Evolutionary conservation across 2,888 invertebrate genomes (phyloP), one percentile per base, ranked within the genome.

Genomic region (Vandiemenella viatica): DNA sequence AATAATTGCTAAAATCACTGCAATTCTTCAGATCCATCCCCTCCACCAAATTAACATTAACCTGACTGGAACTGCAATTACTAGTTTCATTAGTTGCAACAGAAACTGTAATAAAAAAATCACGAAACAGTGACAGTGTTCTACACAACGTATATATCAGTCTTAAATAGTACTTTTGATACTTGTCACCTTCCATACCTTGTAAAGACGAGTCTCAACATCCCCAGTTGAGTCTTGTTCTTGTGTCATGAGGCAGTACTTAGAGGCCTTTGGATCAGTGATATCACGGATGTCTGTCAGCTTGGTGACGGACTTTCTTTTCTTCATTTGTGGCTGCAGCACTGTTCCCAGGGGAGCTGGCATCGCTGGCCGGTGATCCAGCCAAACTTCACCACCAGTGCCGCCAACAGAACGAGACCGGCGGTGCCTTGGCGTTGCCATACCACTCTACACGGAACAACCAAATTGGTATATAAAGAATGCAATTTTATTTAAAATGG

Each of bases 241-340:
- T 67, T 97, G 96, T 0, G 92, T 84, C 16, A 92, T 82, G 0
- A 98, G 73, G 55, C 93, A 87, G 65, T 98, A 98, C 61, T 92
- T 92, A 0, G 83, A 81, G 57, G 75, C 78, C 61, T 78, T 81
- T 0, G 71, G 67, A 59, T 79, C 77, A 0, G 78, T 76, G 7
- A 91, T 76, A 77, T 71, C 79, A 54, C 83, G 86, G 0, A 84
- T 79, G 54, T 80, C 82, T 0, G 82, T 83, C 13, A 95, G 68
- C 63, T 87, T 84, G 6, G 82, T 81, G 0, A 95, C 76, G 0
- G 92, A 87, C 63, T 87, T 87, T 56, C 86, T 79, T 61, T 83
- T 79, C 51, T 79, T 76, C 60, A 92, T 79, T 45, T 77, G 73
- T 0, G 96, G 93, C 62, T 93, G 92, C 63, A 90, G 69, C 1